Base-by-base conservation (phyloP, 2,888 invertebrate genomes). In the Imbricaverruca yamaguchii region DNA sequence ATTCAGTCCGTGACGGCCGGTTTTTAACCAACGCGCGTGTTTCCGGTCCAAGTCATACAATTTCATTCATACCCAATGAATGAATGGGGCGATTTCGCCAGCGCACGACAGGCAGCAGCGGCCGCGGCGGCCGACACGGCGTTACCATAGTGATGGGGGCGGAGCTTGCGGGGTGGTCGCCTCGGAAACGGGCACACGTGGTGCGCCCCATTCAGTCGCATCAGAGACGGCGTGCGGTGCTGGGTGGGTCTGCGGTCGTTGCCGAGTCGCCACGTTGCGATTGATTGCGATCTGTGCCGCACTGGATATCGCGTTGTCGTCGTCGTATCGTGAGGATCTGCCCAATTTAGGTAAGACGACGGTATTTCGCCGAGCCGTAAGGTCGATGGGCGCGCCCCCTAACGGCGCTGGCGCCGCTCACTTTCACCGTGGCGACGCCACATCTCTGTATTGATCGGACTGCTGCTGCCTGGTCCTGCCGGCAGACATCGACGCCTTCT, bases 181-280 rank as follows among this genome's bases (percentile, higher is more conserved):
- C 55, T 53, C 74, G 74, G 74, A 74, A 74, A 74, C 74, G 74
- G 74, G 74, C 74, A 74, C 74, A 74, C 74, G 74, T 74, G 74
- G 53, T 53, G 74, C 74, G 55, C 74, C 11, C 55, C 74, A 74
- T 74, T 74, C 74, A 74, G 74, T 74, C 74, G 74, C 15, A 55
- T 53, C 55, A 10, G 74, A 74, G 74, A 10, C 21, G 74, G 21
- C 74, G 74, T 74, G 74, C 18, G 3, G 74, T 74, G 74, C 0
- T 53, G 74, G 74, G 53, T 21, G 53, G 74, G 9, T 59, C 21
- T 21, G 74, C 53, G 9, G 9, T 1, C 8, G 74, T 23, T 23
- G 74, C 18, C 12, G 55, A 53, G 21, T 74, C 55, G 74, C 74
- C 21, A 21, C 4, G 53, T 23, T 55, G 74, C 74, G 74, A 55